These are phyloP conservation scores for Anorthoa munda DNA, from an alignment of 2,888 invertebrate species.

Conservation along the genomic window DNA sequence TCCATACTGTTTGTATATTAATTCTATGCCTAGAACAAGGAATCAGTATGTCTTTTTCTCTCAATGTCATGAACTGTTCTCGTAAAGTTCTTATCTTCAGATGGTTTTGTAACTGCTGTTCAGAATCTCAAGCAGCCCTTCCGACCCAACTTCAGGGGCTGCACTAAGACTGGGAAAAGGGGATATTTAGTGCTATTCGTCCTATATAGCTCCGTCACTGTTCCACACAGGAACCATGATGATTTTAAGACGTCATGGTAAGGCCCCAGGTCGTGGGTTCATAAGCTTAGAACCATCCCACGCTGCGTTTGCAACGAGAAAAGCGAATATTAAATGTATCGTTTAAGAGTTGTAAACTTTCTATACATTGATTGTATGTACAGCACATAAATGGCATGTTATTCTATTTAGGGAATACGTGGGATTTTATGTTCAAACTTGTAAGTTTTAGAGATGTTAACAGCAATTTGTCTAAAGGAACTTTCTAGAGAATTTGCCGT, in stretches of 20 bases:
- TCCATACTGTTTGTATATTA: too few relatives aligned
- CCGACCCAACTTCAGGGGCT: too few relatives aligned
- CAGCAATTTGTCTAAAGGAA: slow-evolving; percentile 28
- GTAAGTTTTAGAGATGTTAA: slow-evolving; percentile 21
- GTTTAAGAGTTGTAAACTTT: slow-evolving; percentile 38
- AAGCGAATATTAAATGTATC: slow-evolving; percentile 19
- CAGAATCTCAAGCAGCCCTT: not conserved
- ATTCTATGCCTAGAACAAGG: not conserved
- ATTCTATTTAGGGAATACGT: slow-evolving; percentile 54
- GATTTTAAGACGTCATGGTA: too few relatives aligned
- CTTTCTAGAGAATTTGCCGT: slow-evolving; percentile 45
- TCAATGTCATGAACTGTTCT: not conserved
- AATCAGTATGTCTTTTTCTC: too few relatives aligned
- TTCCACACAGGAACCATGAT: too few relatives aligned
- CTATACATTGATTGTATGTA: slow-evolving; percentile 35
- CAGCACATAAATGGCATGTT: slow-evolving; percentile 34
- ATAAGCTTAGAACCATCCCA: slow-evolving; percentile 20
- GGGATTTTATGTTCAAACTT: slow-evolving; percentile 44
- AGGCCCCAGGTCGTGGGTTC: not conserved
- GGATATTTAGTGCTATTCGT: too few relatives aligned
- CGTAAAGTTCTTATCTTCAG: not conserved
- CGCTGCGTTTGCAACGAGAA: slow-evolving; percentile 4
- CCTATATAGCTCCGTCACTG: too few relatives aligned
- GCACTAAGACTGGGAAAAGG: too few relatives aligned
- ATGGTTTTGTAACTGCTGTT: not conserved